phyloP scores from a whole-genome alignment of 2,113 vertebrate genomes.

The Hippocampus barbouri region DNA sequence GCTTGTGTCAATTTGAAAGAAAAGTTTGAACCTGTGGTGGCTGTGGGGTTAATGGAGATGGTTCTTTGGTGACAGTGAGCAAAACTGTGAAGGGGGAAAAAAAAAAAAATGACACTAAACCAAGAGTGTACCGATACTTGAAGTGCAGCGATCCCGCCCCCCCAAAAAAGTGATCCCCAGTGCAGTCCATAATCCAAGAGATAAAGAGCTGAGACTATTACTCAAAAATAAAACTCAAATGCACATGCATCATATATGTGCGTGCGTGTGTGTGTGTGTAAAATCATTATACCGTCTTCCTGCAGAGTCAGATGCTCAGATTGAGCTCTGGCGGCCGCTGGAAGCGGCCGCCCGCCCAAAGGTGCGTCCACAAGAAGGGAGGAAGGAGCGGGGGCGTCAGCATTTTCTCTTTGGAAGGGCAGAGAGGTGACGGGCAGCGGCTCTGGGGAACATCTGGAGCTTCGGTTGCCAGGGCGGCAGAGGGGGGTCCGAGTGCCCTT shows the following conservation, averaged over 20 bases:
- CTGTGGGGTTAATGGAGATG: constrained; percentile 36
- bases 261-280: constrained; percentile 2
- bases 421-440: constrained; percentile 28
- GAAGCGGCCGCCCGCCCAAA: constrained; percentile 8
- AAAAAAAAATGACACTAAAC: not conserved
- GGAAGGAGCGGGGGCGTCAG: constrained; percentile 14
- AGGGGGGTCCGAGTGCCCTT: not conserved
- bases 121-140: not conserved
- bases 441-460: constrained; percentile 15
- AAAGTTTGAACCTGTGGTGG: constrained; percentile 53
- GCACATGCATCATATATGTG: not conserved
- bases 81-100: constrained; percentile 12
- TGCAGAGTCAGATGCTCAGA: constrained; percentile 29
- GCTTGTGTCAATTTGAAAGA: not conserved
- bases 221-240: not conserved
- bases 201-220: too few relatives aligned
- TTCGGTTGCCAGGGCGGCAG: constrained; percentile 12
- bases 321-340: constrained; percentile 24
- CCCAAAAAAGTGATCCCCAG: too few relatives aligned
- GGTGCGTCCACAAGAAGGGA: constrained; percentile 27
- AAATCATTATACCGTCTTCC: constrained; percentile 45
- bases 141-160: not conserved
- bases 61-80: constrained; percentile 22
- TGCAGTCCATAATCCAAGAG: too few relatives aligned
- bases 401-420: not conserved